Percentiles rank a stretch among this genome's conserved stretches.
Evolutionary conservation across 1,140 invertebrate genomes (phyloP).

Genomic region (Acyrthosiphon pisum): DNA sequence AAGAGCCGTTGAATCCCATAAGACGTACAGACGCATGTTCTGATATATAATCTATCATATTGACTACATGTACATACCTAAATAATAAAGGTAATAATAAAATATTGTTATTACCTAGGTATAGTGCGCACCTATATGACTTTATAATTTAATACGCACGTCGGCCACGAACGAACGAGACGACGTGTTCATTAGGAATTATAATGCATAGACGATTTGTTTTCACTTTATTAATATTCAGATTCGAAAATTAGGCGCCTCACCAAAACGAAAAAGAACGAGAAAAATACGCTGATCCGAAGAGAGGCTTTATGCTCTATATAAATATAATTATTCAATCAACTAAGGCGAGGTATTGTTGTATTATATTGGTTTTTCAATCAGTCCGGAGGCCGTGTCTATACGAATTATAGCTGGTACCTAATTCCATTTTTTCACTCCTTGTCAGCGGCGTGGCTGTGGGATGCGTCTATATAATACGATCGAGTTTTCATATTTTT

Average conservation of each 20-base stretch:
- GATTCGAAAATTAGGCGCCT: background rate
- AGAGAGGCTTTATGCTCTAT: background rate
- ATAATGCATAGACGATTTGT: background rate
- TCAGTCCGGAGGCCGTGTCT: background rate
- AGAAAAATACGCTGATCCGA: background rate
- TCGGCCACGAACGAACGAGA: background rate
- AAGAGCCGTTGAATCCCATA: background rate
- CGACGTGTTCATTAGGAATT: background rate
- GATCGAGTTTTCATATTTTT: background rate
- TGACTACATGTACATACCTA: no score
- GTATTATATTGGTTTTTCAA: slow-evolving; percentile 12
- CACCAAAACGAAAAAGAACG: background rate
- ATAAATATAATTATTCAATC: slow-evolving; percentile 19
- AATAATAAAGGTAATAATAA: no score
- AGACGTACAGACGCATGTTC: no score
- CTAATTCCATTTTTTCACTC: background rate
- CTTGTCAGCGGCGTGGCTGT: background rate
- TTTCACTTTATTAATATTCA: background rate
- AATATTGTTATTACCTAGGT: background rate
- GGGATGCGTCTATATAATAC: background rate
- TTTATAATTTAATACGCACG: background rate
- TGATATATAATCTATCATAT: no score
- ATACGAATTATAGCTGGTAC: background rate
- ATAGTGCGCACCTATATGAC: background rate
- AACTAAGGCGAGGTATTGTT: background rate